Percentiles rank a stretch among this genome's conserved stretches.
phyloP scores from a whole-genome alignment of 1,140 invertebrate species.

The Magallana angulata region DNA sequence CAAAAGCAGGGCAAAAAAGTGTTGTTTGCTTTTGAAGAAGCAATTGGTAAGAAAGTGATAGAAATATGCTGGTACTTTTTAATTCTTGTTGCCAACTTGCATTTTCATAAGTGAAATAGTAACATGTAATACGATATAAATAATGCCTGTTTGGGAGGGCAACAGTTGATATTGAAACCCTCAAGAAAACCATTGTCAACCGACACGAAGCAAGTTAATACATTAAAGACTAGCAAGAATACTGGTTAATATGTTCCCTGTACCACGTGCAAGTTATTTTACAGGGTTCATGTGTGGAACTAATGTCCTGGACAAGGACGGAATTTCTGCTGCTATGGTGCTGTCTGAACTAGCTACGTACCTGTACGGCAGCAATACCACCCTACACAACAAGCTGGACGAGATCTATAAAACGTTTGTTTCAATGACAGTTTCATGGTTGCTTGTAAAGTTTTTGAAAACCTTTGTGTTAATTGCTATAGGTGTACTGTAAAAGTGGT shows the following conservation, averaged over 20 bases:
- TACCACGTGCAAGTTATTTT: neutral
- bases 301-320: constrained; percentile 95
- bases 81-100: too few species aligned
- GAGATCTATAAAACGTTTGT: constrained; percentile 88
- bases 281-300: constrained; percentile 94
- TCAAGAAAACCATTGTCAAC: too few species aligned
- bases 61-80: too few species aligned
- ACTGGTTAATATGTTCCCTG: too few species aligned
- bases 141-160: too few species aligned
- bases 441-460: constrained; percentile 21
- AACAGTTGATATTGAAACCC: too few species aligned
- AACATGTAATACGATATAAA: too few species aligned
- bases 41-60: constrained; percentile 79
- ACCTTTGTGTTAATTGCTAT: neutral
- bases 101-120: too few species aligned
- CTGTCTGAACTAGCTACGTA: constrained; percentile 89
- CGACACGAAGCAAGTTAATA: too few species aligned
- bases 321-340: constrained; percentile 91
- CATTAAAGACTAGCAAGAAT: too few species aligned
- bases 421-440: neutral
- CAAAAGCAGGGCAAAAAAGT: constrained; percentile 84
- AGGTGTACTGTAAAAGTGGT: too few species aligned
- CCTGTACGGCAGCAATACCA: constrained; percentile 83
- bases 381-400: constrained; percentile 88
- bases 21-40: constrained; percentile 95